Evolutionary conservation across 2,888 invertebrate species (phyloP).

Genomic region (Andrena bucephala): DNA sequence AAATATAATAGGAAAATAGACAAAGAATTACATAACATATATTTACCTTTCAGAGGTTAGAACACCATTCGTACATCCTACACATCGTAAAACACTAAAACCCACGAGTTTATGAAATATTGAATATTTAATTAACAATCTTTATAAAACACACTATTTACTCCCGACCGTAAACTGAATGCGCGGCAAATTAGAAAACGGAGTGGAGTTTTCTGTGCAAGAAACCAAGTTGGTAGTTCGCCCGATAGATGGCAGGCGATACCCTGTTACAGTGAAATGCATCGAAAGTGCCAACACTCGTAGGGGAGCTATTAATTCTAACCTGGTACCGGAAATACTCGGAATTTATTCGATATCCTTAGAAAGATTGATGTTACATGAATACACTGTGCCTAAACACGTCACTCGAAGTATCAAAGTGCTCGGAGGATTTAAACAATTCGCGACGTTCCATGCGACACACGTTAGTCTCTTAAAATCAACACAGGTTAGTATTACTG

Average conservation of each 20-base stretch:
- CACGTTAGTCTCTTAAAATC: too few species aligned
- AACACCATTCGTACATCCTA: too few species aligned
- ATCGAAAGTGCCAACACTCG: not conserved
- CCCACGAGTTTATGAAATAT: not conserved
- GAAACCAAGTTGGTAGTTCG: slow-evolving; percentile 31
- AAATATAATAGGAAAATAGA: not conserved
- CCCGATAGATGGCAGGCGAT: slow-evolving; percentile 57
- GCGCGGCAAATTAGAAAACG: slow-evolving; percentile 45
- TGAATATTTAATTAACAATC: not conserved
- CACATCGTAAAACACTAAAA: not conserved
- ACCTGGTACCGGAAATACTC: not conserved
- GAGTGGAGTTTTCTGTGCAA: not conserved
- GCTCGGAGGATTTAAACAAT: too few species aligned
- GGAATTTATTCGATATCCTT: not conserved
- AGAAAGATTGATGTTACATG: too few species aligned
- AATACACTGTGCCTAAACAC: too few species aligned
- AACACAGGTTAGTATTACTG: too few species aligned
- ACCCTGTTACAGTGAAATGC: slow-evolving; percentile 13
- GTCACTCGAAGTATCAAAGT: too few species aligned
- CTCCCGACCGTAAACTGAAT: not conserved
- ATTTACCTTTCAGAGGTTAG: not conserved
- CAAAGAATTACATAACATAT: not conserved
- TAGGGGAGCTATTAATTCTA: not conserved
- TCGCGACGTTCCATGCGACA: too few species aligned
- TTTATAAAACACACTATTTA: not conserved